Conservation (phyloP, 1,140 invertebrate species). For the Geopemphigus sp. region DNA sequence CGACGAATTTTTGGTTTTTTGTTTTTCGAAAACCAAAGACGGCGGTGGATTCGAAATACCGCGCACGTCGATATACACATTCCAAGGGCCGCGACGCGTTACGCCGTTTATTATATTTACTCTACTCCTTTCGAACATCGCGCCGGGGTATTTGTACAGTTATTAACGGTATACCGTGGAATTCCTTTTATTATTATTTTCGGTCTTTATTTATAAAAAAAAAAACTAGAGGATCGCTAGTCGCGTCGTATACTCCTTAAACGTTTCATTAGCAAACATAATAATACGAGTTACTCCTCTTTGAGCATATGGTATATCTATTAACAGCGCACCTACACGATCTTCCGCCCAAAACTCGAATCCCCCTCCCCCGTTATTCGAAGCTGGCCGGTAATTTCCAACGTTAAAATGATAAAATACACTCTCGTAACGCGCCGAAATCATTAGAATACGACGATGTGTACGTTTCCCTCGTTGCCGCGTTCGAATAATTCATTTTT, state of each 20-base stretch:
- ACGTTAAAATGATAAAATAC: neutral
- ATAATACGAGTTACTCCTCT: neutral
- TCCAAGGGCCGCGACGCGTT: too few species aligned
- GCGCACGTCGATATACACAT: too few species aligned
- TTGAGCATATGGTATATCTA: neutral
- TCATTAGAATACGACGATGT: too few species aligned
- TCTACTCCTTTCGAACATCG: too few species aligned
- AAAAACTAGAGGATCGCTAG: neutral
- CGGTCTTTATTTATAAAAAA: neutral
- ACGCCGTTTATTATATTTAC: neutral
- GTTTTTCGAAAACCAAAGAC: neutral
- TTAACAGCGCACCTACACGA: neutral
- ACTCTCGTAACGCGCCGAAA: too few species aligned
- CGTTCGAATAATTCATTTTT: too few species aligned
- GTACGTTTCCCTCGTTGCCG: too few species aligned
- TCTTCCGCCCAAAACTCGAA: neutral
- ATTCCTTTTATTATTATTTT: neutral
- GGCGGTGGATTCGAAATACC: too few species aligned
- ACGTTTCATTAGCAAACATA: neutral
- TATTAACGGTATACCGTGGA: neutral
- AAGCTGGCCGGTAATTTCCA: neutral
- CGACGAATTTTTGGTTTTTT: too few species aligned
- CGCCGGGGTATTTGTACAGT: neutral
- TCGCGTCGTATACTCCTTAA: neutral
- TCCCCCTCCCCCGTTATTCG: too few species aligned